These are phyloP conservation scores for Allophyes oxyacanthae DNA, from an alignment of 2,888 invertebrate species.

Conservation along the genomic window DNA sequence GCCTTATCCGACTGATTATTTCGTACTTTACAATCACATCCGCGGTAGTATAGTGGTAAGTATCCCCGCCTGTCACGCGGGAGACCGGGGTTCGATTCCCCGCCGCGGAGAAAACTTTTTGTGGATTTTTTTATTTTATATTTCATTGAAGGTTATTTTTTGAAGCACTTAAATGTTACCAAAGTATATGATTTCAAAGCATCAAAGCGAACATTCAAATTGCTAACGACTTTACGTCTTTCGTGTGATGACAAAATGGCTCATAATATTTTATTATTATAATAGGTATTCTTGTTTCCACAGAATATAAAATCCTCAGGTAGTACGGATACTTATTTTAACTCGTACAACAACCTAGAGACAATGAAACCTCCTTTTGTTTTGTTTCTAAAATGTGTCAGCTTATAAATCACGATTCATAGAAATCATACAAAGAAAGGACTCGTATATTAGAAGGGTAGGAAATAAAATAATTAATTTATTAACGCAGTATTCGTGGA, in stretches of 20 bases:
- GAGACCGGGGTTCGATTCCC: conserved; percentile 90
- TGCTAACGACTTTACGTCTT: too few relatives aligned
- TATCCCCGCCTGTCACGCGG: conserved; percentile 90
- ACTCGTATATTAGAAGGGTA: not conserved
- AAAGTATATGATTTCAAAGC: too few relatives aligned
- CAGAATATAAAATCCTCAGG: too few relatives aligned
- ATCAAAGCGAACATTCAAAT: too few relatives aligned
- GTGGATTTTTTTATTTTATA: too few relatives aligned
- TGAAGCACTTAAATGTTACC: too few relatives aligned
- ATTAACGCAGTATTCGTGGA: not conserved
- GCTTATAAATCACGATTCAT: not conserved
- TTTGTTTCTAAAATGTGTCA: conserved; percentile 3
- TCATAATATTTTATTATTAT: too few relatives aligned
- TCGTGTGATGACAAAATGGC: too few relatives aligned
- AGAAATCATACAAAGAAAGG: conserved; percentile 4
- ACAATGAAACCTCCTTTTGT: not conserved
- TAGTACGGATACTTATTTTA: not conserved
- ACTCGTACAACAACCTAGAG: not conserved
- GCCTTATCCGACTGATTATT: too few relatives aligned
- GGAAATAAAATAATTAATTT: conserved; percentile 1
- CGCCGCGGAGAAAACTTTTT: conserved; percentile 75
- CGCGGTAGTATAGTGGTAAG: conserved; percentile 89
- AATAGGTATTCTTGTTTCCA: too few relatives aligned
- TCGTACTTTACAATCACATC: not conserved
- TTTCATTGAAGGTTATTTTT: too few relatives aligned